Base-by-base conservation (phyloP, 2,797 vertebrate species). In the Enteromius treurensis region DNA sequence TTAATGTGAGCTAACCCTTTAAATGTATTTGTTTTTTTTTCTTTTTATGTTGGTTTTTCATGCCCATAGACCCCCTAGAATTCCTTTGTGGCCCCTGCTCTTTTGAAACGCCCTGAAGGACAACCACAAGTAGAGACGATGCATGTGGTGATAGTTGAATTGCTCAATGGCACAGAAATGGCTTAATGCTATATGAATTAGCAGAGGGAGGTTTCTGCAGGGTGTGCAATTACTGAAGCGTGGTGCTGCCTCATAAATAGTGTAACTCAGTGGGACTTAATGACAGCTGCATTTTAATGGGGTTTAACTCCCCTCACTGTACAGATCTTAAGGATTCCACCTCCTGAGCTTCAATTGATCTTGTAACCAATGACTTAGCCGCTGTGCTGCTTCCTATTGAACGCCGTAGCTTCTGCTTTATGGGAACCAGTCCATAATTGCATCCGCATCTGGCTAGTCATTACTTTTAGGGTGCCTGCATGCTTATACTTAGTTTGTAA, bases 211-310 rank as follows among this genome's bases (percentile, higher is more conserved):
- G 47, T 84, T 88, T 17, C 82, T 76, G 81, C 83, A 80, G 88
- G 78, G 87, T 89, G 91, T 84, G 86, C 90, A 92, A 91, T 94
- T 91, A 92, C 88, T 87, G 81, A 74, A 80, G 83, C 40, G 34
- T 71, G 64, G 88, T 87, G 79, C 75, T 86, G 84, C 90, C 85
- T 92, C 92, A 94, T 90, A 92, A 92, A 94, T 91, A 91, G 86
- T 83, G 81, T 65, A 87, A 89, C 90, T 89, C 87, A 90, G 80
- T 74, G 87, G 89, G 90, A 89, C 5, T 64, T 84, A 89, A 85
- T 91, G 84, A 83, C 87, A 80, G 81, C 86, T 88, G 90, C 88
- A 88, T 91, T 89, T 89, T 88, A 90, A 94, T 93, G 89, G 87
- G 86, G 87, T 90, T 76, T 82, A 79, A 55, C 60, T 81, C 71